Evolutionary conservation across 2,797 vertebrate species (phyloP), one percentile per base, ranked within the genome.

Genomic region (Diplodus puntazzo): DNA sequence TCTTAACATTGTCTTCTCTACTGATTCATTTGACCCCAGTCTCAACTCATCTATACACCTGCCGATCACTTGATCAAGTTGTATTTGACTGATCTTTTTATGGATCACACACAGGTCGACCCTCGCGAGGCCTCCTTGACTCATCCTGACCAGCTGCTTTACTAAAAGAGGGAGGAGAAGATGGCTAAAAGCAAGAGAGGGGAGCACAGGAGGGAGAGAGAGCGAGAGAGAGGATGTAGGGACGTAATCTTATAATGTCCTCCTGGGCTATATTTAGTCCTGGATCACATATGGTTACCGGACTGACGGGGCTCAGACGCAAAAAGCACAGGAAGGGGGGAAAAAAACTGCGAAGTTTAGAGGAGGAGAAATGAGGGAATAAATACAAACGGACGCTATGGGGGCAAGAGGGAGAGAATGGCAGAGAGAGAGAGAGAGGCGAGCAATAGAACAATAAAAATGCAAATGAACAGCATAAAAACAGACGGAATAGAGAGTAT

Each of bases 371-470:
- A 91, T 86, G 75, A 73, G 62, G 71, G 60, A 90, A 85, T 23
- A 67, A 42, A 94, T 84, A 48, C 71, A 81, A 91, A 81, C 46
- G 82, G 88, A 84, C 86, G 71, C 55, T 30, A 71, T 57, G 12
- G 58, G 53, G 68, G 60, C 34, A 53, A 53, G 68, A 30, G 69
- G 52, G 53, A 74, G 62, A 61, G 20, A 45, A 45, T 11, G 34
- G 8, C 6, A 9, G 34, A 72, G 57, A 69, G 48, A 83, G 39
- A 67, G 69, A 73, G 66, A 27, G 27, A 4, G 27, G 64, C 54
- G 77, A 78, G 83, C 83, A 85, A 90, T 90, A 86, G 90, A 91
- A 92, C 90, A 93, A 93, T 93, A 93, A 91, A 92, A 92, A 94
- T 92, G 91, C 88, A 90, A 94, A 94, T 92, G 65, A 60, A 80